Base-by-base conservation (phyloP, 2,797 vertebrate genomes). In the Mus minutoides region DNA sequence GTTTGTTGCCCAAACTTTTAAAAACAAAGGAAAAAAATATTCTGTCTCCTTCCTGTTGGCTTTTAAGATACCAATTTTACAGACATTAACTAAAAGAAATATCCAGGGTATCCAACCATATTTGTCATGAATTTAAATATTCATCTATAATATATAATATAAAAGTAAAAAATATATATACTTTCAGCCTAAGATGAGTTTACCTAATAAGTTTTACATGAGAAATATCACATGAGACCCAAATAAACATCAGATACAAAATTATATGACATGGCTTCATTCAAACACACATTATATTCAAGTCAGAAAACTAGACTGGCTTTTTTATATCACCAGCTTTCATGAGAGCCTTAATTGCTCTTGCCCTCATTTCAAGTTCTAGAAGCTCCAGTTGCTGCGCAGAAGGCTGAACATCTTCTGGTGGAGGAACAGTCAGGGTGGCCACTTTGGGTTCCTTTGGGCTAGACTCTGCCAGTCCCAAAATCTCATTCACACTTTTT, bases 331-430 rank as follows among this genome's bases (percentile, higher is more conserved):
- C 99, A 10, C 99, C 99, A 94, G 99, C 99, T 98, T 99, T 99
- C 99, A 99, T 99, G 21, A 99, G 98, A 43, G 99, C 99, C 97
- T 99, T 99, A 97, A 99, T 99, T 73, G 99, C 99, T 95, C 99
- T 98, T 0, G 99, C 99, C 92, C 99, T 99, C 99, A 99, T 99
- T 96, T 99, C 99, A 2, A 99, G 97, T 98, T 99, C 99, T 78
- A 99, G 98, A 16, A 99, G 99, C 97, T 99, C 99, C 97, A 99
- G 98, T 93, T 99, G 99, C 96, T 99, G 99, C 58, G 99, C 98
- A 1, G 99, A 99, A 0, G 99, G 99, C 86, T 99, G 99, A 96
- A 99, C 96, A 0, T 98, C 98, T 52, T 98, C 98, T 7, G 98
- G 86, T 0, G 98, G 93, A 97, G 98, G 96, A 96, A 98, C 93